Percentiles rank a stretch among this genome's conserved stretches.
Conservation (phyloP, 2,113 vertebrate species). For the Oreamnos americanus region DNA sequence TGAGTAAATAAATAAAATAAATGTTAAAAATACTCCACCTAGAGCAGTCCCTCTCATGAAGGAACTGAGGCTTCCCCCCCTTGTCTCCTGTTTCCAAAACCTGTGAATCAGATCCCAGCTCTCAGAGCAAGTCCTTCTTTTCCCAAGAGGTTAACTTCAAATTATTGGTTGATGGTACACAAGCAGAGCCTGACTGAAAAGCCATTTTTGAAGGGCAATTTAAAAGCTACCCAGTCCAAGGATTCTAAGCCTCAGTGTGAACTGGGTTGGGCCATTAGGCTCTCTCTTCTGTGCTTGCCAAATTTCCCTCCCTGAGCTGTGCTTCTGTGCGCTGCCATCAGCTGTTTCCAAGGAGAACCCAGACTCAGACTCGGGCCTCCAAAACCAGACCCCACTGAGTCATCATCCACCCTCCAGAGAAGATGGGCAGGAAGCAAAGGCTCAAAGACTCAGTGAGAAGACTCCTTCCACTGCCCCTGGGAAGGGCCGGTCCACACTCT, state of each 20-base stretch:
- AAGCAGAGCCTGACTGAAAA: neutral
- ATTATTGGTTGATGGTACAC: neutral
- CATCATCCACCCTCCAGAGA: neutral
- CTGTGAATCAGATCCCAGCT: neutral
- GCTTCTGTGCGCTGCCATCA: neutral
- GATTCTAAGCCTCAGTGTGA: neutral
- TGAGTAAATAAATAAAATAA: neutral
- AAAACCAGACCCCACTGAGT: neutral
- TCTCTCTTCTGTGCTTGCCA: neutral
- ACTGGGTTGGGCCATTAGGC: neutral
- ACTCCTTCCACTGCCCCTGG: neutral
- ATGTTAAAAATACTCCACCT: neutral
- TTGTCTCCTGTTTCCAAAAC: neutral
- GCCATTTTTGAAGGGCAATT: neutral
- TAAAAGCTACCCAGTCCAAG: neutral
- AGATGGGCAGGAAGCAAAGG: fast-evolving
- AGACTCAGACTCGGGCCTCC: fast-evolving
- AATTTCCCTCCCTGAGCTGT: neutral
- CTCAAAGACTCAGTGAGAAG: neutral
- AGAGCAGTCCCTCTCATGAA: neutral
- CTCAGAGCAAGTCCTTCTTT: neutral
- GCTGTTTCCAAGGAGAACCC: neutral
- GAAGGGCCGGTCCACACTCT: neutral
- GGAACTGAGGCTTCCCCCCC: neutral
- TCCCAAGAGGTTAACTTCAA: neutral